Evolutionary conservation across 2,113 vertebrate genomes (phyloP).

Genomic region (Aptenodytes forsteri): DNA sequence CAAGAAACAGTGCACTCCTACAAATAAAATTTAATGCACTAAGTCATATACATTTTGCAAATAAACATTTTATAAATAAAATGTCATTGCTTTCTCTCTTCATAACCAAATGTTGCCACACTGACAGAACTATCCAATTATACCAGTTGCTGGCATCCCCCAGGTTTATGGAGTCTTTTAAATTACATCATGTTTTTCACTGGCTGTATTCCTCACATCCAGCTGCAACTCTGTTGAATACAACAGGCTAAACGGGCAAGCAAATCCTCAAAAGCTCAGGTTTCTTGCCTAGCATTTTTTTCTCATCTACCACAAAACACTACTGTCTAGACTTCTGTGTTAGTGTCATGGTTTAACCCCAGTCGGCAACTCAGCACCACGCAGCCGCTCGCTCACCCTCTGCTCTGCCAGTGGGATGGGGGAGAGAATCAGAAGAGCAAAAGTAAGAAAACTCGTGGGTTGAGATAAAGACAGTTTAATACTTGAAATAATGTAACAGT

Average conservation of each 20-base stretch:
- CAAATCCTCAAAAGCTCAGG: not conserved
- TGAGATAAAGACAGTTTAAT: no score
- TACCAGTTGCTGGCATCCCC: not conserved
- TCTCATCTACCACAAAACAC: not conserved
- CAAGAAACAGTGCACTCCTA: not conserved
- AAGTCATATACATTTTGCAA: not conserved
- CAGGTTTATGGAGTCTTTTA: not conserved
- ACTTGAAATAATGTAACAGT: no score
- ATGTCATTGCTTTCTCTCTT: not conserved
- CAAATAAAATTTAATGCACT: not conserved
- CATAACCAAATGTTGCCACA: not conserved
- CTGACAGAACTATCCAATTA: not conserved
- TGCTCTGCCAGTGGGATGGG: no score
- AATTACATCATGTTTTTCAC: not conserved
- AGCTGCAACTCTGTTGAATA: not conserved
- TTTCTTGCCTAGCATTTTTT: not conserved
- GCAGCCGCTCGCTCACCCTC: no score
- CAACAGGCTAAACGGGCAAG: accelerated
- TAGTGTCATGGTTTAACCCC: no score
- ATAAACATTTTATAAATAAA: not conserved
- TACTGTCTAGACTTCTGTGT: not conserved
- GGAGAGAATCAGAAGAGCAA: no score
- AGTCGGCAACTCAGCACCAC: no score
- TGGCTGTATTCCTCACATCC: not conserved
- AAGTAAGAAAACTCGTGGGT: no score